phyloP scores from a whole-genome alignment of 2,888 invertebrate genomes.

The Mechanitis mazaeus region DNA sequence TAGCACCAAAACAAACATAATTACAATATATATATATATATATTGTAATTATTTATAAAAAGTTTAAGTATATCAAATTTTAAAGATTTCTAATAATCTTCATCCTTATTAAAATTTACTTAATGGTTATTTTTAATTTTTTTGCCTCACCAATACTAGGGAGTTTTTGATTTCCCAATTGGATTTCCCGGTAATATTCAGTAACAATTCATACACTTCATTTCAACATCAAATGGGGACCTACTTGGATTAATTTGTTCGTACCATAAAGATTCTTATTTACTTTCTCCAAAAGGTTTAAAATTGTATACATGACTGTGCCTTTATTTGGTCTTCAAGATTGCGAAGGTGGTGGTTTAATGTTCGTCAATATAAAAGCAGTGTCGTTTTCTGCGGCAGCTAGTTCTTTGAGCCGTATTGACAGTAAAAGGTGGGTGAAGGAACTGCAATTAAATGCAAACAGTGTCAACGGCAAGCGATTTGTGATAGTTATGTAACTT shows the following conservation, averaged over 20 bases:
- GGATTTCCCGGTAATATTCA: conserved; percentile 53
- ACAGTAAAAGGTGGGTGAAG: conserved; percentile 72
- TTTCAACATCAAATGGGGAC: conserved; percentile 28
- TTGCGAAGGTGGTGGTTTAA: conserved; percentile 66
- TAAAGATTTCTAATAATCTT: too few relatives aligned
- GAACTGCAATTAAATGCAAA: conserved; percentile 40
- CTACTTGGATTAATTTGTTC: conserved; percentile 9
- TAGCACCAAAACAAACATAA: too few relatives aligned
- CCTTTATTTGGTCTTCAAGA: conserved; percentile 46
- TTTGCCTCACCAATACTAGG: conserved; percentile 36
- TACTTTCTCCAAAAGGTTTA: conserved; percentile 43
- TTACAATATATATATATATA: too few relatives aligned
- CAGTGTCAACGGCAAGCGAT: conserved; percentile 39
- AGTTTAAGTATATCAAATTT: too few relatives aligned
- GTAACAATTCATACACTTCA: conserved; percentile 35
- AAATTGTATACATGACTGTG: conserved; percentile 38
- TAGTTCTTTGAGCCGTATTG: conserved; percentile 66
- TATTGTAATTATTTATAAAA: too few relatives aligned
- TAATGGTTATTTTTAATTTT: conserved; percentile 34
- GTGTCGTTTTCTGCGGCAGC: conserved; percentile 65
- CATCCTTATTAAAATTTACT: not conserved
- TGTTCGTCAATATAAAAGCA: conserved; percentile 67
- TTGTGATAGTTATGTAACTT: conserved; percentile 41
- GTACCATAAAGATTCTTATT: conserved; percentile 24
- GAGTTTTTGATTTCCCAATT: conserved; percentile 46